Conservation (phyloP, 2,797 vertebrate genomes). For the Gadopsis bispinosus region DNA sequence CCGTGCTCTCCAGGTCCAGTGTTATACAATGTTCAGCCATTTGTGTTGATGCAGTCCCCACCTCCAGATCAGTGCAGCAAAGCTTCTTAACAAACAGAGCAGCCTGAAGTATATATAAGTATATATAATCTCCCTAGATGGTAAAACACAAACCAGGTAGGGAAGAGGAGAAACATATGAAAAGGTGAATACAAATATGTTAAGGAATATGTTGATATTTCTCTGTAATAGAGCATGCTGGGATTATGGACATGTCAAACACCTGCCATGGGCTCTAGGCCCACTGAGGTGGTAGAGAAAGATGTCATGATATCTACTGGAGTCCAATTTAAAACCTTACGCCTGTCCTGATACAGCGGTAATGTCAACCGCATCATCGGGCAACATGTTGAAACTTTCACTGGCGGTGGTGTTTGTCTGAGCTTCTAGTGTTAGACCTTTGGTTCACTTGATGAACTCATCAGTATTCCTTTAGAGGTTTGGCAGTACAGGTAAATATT, state of each 20-base stretch:
- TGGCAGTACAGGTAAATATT: slow-evolving; percentile 5
- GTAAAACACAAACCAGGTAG: slow-evolving; percentile 27
- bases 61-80: slow-evolving; percentile 24
- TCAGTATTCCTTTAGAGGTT: not conserved
- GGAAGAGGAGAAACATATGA: slow-evolving; percentile 6
- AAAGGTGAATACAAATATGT: slow-evolving; percentile 20
- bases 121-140: slow-evolving; percentile 6
- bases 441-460: slow-evolving; percentile 40
- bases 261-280: slow-evolving; percentile 36
- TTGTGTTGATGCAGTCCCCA: not conserved
- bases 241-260: slow-evolving; percentile 50
- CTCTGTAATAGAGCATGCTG: slow-evolving; percentile 21
- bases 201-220: slow-evolving; percentile 24
- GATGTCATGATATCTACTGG: slow-evolving; percentile 17
- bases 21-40: slow-evolving; percentile 10
- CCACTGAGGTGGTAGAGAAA: slow-evolving; percentile 25
- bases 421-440: slow-evolving; percentile 36
- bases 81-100: slow-evolving; percentile 15
- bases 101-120: not conserved
- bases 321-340: slow-evolving; percentile 23
- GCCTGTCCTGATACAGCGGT: slow-evolving; percentile 13
- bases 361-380: slow-evolving; percentile 16
- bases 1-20: not conserved
- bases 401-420: slow-evolving; percentile 6
- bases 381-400: slow-evolving; percentile 28